phyloP scores from a whole-genome alignment of 2,113 vertebrate species.

The Stigmatopora argus region DNA sequence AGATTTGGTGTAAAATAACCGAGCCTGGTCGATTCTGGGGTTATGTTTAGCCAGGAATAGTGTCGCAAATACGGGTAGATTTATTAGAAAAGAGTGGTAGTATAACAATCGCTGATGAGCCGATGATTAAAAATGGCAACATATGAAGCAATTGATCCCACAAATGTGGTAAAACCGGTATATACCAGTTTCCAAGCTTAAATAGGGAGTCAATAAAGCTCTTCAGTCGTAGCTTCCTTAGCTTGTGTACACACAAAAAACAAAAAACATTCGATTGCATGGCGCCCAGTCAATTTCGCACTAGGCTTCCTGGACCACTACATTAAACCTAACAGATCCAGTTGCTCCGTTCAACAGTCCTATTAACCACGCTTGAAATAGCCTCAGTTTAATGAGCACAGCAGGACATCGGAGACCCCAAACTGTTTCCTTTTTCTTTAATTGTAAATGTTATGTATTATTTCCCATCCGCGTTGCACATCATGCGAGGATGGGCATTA shows the following conservation, averaged over 20 bases:
- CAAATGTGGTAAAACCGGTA: conserved; percentile 55
- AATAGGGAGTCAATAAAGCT: conserved; percentile 60
- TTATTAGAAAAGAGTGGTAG: no score
- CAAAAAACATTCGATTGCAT: conserved; percentile 40
- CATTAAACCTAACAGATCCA: neutral
- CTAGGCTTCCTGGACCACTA: neutral
- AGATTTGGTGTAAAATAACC: no score
- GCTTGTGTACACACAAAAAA: conserved; percentile 20
- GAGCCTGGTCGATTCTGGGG: no score
- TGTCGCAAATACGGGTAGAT: no score
- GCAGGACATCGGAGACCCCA: conserved; percentile 1
- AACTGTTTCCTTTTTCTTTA: neutral
- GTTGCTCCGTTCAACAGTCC: conserved; percentile 8
- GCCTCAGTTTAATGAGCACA: conserved; percentile 2
- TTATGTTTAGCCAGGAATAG: no score
- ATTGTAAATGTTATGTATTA: neutral
- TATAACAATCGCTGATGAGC: no score
- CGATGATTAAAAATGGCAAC: no score
- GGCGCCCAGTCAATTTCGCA: conserved; percentile 14
- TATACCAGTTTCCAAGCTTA: conserved; percentile 54
- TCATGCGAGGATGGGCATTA: neutral
- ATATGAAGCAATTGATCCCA: conserved; percentile 59
- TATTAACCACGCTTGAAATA: conserved; percentile 3
- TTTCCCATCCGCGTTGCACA: conserved; percentile 16
- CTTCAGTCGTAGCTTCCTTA: conserved; percentile 33